Evolutionary conservation across 2,113 vertebrate species (phyloP).

Genomic region (Peromyscus maniculatus): DNA sequence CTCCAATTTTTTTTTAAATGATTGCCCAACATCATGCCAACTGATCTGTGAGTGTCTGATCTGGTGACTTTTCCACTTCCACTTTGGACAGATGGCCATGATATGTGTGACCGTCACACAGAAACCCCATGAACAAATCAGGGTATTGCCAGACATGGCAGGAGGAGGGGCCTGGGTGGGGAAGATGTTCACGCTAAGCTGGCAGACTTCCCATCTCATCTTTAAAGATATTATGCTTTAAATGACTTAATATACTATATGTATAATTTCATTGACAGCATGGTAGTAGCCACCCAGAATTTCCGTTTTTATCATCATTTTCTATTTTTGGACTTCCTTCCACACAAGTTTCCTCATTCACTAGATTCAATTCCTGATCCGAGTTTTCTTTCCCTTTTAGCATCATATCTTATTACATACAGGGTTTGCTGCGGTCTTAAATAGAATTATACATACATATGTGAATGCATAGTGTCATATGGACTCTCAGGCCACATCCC

Average conservation of each 20-base stretch:
- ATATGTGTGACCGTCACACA: neutral
- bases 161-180: too few relatives aligned
- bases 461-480: neutral
- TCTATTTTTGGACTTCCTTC: neutral
- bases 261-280: neutral
- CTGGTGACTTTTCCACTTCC: neutral
- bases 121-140: neutral
- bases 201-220: neutral
- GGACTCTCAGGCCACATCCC: neutral
- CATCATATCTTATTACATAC: neutral
- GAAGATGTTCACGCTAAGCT: accelerated
- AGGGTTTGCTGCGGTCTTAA: neutral
- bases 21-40: too few relatives aligned
- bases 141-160: neutral
- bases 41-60: neutral
- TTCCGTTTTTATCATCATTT: neutral
- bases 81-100: neutral
- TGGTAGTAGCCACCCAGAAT: neutral
- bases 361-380: neutral
- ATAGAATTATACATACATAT: neutral
- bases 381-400: neutral
- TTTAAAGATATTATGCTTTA: neutral
- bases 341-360: neutral
- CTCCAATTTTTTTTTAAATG: too few relatives aligned
- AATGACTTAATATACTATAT: neutral